Percentiles rank a stretch among this genome's conserved stretches.
Evolutionary conservation across 2,888 invertebrate species (phyloP).

Genomic region (Mechanitis messenoides): DNA sequence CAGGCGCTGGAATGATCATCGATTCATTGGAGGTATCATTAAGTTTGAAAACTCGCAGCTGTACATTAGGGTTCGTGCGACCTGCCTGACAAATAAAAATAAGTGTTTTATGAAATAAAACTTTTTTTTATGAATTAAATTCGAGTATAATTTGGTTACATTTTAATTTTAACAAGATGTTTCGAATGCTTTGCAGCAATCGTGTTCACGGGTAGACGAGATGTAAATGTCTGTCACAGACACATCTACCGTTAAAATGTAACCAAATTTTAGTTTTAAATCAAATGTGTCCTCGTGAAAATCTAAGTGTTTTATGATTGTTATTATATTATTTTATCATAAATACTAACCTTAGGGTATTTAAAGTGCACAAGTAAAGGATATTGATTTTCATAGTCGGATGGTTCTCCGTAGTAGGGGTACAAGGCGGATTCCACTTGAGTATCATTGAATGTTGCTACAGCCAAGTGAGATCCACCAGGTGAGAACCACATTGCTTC

Average conservation of each 20-base stretch:
- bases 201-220: too few relatives aligned
- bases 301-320: too few relatives aligned
- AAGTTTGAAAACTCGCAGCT: constrained; percentile 78
- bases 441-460: constrained; percentile 83
- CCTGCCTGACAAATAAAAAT: constrained; percentile 76
- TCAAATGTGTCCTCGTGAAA: too few relatives aligned
- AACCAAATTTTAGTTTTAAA: too few relatives aligned
- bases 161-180: too few relatives aligned
- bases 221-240: too few relatives aligned
- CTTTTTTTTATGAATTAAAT: too few relatives aligned
- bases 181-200: too few relatives aligned
- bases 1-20: constrained; percentile 70
- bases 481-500: constrained; percentile 89
- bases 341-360: constrained; percentile 83
- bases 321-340: too few relatives aligned
- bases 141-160: too few relatives aligned
- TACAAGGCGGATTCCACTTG: constrained; percentile 80
- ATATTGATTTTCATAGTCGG: constrained; percentile 78
- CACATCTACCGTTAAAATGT: too few relatives aligned
- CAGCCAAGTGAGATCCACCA: constrained; percentile 80
- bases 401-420: constrained; percentile 80
- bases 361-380: constrained; percentile 80
- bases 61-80: constrained; percentile 83
- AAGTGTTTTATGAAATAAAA: constrained; percentile 3
- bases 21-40: constrained; percentile 45